A percentile compares a stretch with the other conserved stretches of the same genome.
Conservation (phyloP, 2,797 vertebrate genomes). For the Chiroxiphia lanceolata region DNA sequence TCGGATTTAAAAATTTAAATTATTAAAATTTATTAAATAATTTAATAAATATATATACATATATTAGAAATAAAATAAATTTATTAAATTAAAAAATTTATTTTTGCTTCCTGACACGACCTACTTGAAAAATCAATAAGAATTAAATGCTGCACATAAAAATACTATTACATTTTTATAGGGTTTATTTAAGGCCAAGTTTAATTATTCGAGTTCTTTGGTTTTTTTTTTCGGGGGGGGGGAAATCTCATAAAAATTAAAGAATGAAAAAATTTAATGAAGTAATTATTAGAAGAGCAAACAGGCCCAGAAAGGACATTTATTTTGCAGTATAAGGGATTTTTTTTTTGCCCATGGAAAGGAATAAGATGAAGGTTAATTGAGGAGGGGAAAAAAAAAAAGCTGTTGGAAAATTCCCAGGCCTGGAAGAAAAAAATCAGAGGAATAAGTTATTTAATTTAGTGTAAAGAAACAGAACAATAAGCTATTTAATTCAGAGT, state of each 20-base stretch:
- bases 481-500: not conserved
- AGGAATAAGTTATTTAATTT: not conserved
- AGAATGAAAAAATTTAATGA: not conserved
- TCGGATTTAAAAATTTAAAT: not conserved
- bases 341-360: not conserved
- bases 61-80: no score
- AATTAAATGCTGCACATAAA: constrained; percentile 53
- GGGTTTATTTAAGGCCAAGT: constrained; percentile 13
- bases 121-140: constrained; percentile 45
- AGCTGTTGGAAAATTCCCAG: not conserved
- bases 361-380: constrained; percentile 48
- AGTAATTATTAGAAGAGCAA: constrained; percentile 33
- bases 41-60: no score
- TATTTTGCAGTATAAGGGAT: not conserved
- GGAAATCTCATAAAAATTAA: not conserved
- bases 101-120: constrained; percentile 8
- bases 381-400: constrained; percentile 1
- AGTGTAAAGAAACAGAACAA: not conserved
- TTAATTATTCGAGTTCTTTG: constrained; percentile 42
- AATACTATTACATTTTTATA: constrained; percentile 47
- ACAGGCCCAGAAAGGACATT: not conserved
- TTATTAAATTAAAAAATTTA: no score
- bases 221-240: not conserved
- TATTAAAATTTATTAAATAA: no score
- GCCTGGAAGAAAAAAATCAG: not conserved